phyloP scores from a whole-genome alignment of 1,140 invertebrate genomes.

The Ostrea denselamellosa region DNA sequence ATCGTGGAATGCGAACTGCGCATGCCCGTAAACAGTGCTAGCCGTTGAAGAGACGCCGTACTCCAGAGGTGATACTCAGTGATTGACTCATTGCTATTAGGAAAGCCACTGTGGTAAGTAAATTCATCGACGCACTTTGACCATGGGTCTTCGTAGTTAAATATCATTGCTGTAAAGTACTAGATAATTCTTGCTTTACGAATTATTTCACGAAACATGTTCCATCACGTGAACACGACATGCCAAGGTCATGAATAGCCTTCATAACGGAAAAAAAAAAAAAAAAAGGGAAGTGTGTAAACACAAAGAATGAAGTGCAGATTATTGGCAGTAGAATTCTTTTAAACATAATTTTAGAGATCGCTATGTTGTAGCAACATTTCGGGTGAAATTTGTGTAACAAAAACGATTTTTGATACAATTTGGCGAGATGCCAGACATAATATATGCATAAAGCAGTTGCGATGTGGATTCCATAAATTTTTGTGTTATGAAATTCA shows the following conservation, averaged over 20 bases:
- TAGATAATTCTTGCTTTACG: neutral
- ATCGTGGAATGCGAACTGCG: too few relatives aligned
- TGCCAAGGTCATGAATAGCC: conserved; percentile 14
- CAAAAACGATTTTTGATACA: neutral
- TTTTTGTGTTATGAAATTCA: too few relatives aligned
- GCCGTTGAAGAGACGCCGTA: too few relatives aligned
- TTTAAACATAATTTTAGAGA: neutral
- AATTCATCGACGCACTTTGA: neutral
- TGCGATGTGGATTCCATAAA: too few relatives aligned
- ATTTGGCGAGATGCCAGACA: too few relatives aligned
- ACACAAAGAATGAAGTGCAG: too few relatives aligned
- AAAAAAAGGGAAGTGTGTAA: neutral
- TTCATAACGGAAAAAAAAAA: too few relatives aligned
- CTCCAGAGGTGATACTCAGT: too few relatives aligned
- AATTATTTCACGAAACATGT: conserved; percentile 2
- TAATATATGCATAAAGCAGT: too few relatives aligned
- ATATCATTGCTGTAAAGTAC: neutral
- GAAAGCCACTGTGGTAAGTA: neutral
- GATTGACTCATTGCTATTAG: neutral
- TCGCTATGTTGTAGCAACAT: neutral
- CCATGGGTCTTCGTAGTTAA: neutral
- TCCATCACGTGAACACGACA: neutral
- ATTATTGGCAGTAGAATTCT: too few relatives aligned
- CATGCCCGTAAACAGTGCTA: too few relatives aligned
- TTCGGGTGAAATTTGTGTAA: neutral